phyloP scores from a whole-genome alignment of 2,888 invertebrate species.

The Machimus atricapillus region DNA sequence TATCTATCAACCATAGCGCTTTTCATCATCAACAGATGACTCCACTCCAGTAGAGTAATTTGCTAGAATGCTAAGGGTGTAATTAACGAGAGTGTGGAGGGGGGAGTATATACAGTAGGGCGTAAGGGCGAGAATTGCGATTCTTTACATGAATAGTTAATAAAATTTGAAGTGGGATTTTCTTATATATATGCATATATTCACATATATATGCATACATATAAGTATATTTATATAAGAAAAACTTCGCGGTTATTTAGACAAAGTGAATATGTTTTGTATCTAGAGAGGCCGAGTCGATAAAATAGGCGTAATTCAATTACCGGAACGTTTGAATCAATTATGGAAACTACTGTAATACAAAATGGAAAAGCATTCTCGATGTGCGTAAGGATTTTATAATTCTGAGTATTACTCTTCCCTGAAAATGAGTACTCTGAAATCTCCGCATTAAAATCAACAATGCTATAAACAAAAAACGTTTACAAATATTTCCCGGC shows the following conservation, averaged over 20 bases:
- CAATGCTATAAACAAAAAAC: neutral
- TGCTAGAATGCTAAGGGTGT: constrained; percentile 23
- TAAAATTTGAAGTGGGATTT: neutral
- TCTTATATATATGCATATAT: neutral
- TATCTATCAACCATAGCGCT: constrained; percentile 36
- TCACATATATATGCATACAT: neutral
- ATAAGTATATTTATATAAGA: constrained; percentile 22
- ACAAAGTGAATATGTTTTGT: constrained; percentile 26
- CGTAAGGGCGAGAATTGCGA: constrained; percentile 21
- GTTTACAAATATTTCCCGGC: neutral
- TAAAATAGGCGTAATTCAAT: neutral
- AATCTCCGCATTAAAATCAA: neutral
- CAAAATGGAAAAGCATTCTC: neutral
- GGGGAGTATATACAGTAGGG: neutral
- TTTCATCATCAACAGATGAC: constrained; percentile 46
- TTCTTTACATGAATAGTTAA: constrained; percentile 32
- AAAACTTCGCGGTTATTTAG: neutral
- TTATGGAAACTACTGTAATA: neutral
- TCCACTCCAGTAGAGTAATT: constrained; percentile 7
- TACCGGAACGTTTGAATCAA: neutral
- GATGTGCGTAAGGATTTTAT: neutral
- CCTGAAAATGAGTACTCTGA: neutral
- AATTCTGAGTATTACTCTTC: neutral
- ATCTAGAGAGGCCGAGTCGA: neutral
- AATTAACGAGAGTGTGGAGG: constrained; percentile 11